Percentiles rank a stretch among this genome's conserved stretches.
These are phyloP conservation scores for Actinopyga echinites DNA, from an alignment of 53 echinoderm and acorn worm genomes.

Conservation along the genomic window DNA sequence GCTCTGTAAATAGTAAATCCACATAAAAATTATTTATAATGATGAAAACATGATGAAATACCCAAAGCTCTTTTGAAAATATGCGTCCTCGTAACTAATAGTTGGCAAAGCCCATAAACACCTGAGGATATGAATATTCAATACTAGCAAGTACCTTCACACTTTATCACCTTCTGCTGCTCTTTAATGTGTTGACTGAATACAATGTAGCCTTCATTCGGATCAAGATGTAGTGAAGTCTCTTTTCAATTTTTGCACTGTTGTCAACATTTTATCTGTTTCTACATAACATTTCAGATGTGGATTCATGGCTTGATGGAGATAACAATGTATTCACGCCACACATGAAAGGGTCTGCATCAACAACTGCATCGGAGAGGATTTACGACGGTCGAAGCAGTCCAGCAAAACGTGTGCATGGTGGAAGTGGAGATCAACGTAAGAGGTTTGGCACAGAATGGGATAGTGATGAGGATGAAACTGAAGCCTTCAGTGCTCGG, in stretches of 20 bases:
- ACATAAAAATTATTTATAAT: too few species aligned
- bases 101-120: too few species aligned
- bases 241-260: background rate
- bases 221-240: too few species aligned
- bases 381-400: constrained; percentile 95
- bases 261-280: background rate
- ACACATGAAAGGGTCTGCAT: constrained; percentile 70
- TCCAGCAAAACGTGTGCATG: constrained; percentile 69
- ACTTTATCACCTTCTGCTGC: too few species aligned
- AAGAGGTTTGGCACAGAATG: constrained; percentile 41
- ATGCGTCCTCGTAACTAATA: too few species aligned
- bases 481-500: constrained; percentile 36
- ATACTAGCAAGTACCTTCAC: too few species aligned
- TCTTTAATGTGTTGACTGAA: too few species aligned
- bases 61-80: too few species aligned
- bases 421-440: constrained; percentile 45
- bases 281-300: constrained; percentile 31
- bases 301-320: constrained; percentile 93
- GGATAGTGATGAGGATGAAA: constrained; percentile 63
- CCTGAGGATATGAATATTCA: too few species aligned
- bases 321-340: constrained; percentile 53
- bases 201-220: too few species aligned
- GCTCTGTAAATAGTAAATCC: too few species aligned
- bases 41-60: too few species aligned
- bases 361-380: constrained; percentile 90